Base-by-base conservation (phyloP, 2,797 vertebrate genomes). In the Myiotriccus ornatus region DNA sequence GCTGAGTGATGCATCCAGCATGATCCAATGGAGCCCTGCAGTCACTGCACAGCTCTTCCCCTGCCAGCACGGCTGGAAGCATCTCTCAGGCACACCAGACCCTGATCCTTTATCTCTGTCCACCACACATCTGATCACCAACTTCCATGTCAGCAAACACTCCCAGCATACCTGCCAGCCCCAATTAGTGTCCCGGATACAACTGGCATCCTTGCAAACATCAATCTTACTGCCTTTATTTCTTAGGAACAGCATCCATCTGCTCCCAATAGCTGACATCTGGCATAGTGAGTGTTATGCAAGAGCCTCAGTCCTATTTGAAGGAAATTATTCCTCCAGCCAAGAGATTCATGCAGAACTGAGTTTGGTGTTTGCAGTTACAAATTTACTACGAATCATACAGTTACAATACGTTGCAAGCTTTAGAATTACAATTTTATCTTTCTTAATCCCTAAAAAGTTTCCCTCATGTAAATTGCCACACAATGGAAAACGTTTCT, bases 231-330 rank as follows among this genome's bases (percentile, higher is more conserved):
- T 75, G 56, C 84, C 64, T 95, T 44, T 46, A 34, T 69, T 88
- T 84, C 91, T 75, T 30, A 34, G 83, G 63, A 91, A 49, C 85
- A 88, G 76, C 73, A 86, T 71, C 86, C 90, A 87, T 90, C 90
- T 95, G 94, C 93, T 95, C 82, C 68, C 79, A 91, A 85, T 69
- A 88, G 92, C 60, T 86, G 86, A 94, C 95, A 94, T 96, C 96
- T 96, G 93, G 90, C 68, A 78, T 3, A 25, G 4, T 3, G 32
- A 52, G 68, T 22, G 12, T 35, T 85, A 73, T 1, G 4, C 89
- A 89, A 91, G 41, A 89, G 67, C 52, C 49, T 78, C 87, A 71
- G 4, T n/a, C 35, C 56, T 68, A 5, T 55, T 68, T 1, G 9
- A 87, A 89, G 46, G 69, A 89, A 95, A 87, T 63, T 14, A 77